Evolutionary conservation across 2,888 invertebrate species (phyloP).

Genomic region (Caenorhabditis angaria): DNA sequence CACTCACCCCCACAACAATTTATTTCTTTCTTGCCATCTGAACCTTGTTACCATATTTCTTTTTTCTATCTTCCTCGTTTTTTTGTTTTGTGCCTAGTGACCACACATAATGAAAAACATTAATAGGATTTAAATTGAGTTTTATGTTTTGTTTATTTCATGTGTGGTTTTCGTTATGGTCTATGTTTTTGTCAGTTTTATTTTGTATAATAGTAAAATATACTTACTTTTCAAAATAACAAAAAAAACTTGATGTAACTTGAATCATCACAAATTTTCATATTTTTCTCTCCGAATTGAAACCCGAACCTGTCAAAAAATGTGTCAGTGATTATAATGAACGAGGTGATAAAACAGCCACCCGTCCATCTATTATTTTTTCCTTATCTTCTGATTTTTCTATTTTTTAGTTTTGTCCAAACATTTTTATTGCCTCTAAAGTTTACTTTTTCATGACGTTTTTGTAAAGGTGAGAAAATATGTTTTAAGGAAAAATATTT

Average conservation of each 20-base stretch:
- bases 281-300: not conserved
- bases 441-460: too few species aligned
- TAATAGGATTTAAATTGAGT: constrained; percentile 1
- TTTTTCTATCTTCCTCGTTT: constrained; percentile 11
- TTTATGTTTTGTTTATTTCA: not conserved
- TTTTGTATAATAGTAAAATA: too few species aligned
- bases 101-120: constrained; percentile 2
- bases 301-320: not conserved
- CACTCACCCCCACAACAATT: too few species aligned
- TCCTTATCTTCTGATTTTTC: not conserved
- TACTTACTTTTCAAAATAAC: not conserved
- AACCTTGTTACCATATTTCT: constrained; percentile 50
- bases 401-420: not conserved
- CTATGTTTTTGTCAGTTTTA: too few species aligned
- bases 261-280: not conserved
- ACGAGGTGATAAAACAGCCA: constrained; percentile 4
- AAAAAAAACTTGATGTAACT: not conserved
- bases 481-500: too few species aligned
- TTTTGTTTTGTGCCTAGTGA: not conserved
- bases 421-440: not conserved
- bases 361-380: constrained; percentile 1
- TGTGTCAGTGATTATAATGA: not conserved
- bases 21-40: constrained; percentile 28
- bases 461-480: too few species aligned
- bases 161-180: too few species aligned